phyloP scores from a whole-genome alignment of 2,113 vertebrate genomes.

The Pelvicachromis taeniatus region DNA sequence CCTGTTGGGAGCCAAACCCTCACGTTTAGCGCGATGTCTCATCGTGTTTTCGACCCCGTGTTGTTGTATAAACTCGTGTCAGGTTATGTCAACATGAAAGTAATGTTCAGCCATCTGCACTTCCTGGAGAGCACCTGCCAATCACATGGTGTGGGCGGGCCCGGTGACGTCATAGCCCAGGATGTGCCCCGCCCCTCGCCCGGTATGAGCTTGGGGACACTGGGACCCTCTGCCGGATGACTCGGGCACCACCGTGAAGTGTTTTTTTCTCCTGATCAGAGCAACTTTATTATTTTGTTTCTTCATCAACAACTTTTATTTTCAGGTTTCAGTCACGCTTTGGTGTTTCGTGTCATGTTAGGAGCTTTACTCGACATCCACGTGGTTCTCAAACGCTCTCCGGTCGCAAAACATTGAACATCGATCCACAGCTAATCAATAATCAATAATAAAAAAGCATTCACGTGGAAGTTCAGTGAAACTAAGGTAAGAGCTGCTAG shows the following conservation, averaged over 20 bases:
- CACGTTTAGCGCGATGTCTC: neutral
- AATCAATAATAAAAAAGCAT: neutral
- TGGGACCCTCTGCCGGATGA: neutral
- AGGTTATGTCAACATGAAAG: neutral
- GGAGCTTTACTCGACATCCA: neutral
- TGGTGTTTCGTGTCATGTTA: neutral
- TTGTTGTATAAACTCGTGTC: neutral
- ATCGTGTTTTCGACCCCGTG: neutral
- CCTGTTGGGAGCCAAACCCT: neutral
- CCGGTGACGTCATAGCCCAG: neutral
- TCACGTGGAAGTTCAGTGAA: neutral
- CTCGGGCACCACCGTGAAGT: fast-evolving
- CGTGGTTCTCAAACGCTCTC: neutral
- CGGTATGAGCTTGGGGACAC: neutral
- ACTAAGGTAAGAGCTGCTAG: neutral
- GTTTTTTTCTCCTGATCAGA: neutral
- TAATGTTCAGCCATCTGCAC: neutral
- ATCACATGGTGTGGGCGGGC: neutral
- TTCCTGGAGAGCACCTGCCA: neutral
- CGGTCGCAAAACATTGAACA: neutral
- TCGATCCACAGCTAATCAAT: neutral
- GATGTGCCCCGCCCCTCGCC: neutral
- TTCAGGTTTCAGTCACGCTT: neutral
- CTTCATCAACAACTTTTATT: neutral
- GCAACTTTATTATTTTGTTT: neutral